A percentile compares a stretch with the other conserved stretches of the same genome.
Evolutionary conservation across 2,888 invertebrate species (phyloP).

Genomic region (Acleris laterana): DNA sequence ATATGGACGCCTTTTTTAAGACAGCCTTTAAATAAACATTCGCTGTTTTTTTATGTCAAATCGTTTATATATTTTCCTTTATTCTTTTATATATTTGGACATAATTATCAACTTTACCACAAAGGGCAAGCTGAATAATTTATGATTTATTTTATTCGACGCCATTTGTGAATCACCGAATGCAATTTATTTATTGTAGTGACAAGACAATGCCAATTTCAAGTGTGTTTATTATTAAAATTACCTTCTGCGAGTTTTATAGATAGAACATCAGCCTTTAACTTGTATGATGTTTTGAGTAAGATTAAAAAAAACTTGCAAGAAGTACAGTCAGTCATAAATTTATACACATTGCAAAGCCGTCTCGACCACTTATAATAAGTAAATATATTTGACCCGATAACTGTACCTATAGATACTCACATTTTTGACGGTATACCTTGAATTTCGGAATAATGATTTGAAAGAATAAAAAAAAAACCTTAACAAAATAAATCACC

Average conservation of each 20-base stretch:
- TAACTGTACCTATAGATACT: no score
- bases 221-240: slow-evolving; percentile 52
- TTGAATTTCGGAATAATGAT: no score
- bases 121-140: slow-evolving; percentile 11
- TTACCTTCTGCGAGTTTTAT: slow-evolving; percentile 57
- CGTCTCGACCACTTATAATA: no score
- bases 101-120: slow-evolving; percentile 20
- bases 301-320: no score
- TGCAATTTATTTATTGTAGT: slow-evolving; percentile 47
- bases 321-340: no score
- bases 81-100: slow-evolving; percentile 17
- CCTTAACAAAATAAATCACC: no score
- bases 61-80: not conserved
- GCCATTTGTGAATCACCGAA: slow-evolving; percentile 50
- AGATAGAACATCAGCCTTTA: slow-evolving; percentile 49
- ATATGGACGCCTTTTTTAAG: not conserved
- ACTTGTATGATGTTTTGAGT: slow-evolving; percentile 13
- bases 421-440: no score
- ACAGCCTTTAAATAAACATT: slow-evolving; percentile 3
- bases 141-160: slow-evolving; percentile 20
- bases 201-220: slow-evolving; percentile 60
- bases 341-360: no score
- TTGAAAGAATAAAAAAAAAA: no score
- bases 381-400: no score
- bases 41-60: not conserved